Percentiles rank a stretch among this genome's conserved stretches.
phyloP scores from a whole-genome alignment of 2,113 vertebrate species.

The Gracilinanus agilis region DNA sequence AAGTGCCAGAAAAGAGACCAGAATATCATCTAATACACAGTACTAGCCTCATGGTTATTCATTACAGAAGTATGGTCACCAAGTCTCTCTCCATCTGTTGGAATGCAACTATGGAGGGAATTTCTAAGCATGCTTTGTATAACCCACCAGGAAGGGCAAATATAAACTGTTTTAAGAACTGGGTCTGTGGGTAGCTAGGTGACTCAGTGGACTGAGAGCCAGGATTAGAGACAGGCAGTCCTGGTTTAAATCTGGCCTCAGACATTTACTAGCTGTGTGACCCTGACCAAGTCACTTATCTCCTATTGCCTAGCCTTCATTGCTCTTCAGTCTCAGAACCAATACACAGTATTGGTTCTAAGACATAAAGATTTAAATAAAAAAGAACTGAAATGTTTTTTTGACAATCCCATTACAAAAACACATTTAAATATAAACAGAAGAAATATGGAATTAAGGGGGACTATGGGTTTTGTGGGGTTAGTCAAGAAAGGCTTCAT shows the following conservation, averaged over 20 bases:
- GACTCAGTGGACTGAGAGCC: too few relatives aligned
- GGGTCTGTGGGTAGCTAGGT: too few relatives aligned
- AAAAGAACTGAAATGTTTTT: background rate
- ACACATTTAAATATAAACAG: background rate
- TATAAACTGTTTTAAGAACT: background rate
- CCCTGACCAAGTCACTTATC: too few relatives aligned
- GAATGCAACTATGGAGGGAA: background rate
- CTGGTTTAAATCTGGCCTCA: too few relatives aligned
- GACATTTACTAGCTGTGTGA: too few relatives aligned
- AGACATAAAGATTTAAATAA: too few relatives aligned
- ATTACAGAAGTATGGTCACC: background rate
- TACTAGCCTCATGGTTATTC: background rate
- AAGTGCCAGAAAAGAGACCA: background rate
- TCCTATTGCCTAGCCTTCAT: too few relatives aligned
- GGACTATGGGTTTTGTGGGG: background rate
- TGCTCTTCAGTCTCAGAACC: too few relatives aligned
- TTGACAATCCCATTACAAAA: background rate
- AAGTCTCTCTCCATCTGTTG: background rate
- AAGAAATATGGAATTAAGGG: background rate
- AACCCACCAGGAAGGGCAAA: background rate
- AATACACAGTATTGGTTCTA: too few relatives aligned
- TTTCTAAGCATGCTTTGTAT: background rate
- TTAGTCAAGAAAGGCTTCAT: background rate
- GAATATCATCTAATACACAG: background rate
- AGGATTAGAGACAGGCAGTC: too few relatives aligned